phyloP scores from a whole-genome alignment of 1,140 invertebrate species.

The Camponotus pennsylvanicus region DNA sequence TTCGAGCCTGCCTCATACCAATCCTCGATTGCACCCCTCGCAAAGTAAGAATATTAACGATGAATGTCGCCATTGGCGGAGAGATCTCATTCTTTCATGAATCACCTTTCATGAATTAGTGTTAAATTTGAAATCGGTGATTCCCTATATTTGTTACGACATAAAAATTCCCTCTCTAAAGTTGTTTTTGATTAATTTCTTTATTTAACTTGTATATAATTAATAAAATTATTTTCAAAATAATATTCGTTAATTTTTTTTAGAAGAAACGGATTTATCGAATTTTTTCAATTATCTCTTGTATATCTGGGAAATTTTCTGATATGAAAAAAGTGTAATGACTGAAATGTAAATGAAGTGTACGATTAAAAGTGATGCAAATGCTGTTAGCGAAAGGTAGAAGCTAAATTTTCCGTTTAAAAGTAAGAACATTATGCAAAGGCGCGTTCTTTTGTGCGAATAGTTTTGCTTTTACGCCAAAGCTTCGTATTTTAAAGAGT shows the following conservation, averaged over 20 bases:
- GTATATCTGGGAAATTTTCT: conserved; percentile 1
- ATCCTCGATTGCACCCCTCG: neutral
- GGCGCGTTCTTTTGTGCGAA: neutral
- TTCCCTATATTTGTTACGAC: neutral
- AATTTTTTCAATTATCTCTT: neutral
- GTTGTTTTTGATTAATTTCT: neutral
- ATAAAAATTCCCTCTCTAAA: neutral
- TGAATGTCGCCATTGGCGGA: neutral
- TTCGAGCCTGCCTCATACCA: neutral
- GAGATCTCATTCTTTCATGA: conserved; percentile 7
- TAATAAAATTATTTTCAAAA: conserved; percentile 5
- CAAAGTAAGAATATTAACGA: conserved; percentile 6
- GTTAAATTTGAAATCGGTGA: neutral
- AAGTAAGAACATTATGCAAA: conserved; percentile 39
- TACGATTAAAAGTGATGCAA: conserved; percentile 46
- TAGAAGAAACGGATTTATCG: neutral
- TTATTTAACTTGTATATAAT: conserved; percentile 12
- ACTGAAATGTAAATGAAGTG: conserved; percentile 28
- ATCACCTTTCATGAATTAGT: neutral
- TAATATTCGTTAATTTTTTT: neutral
- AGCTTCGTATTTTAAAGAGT: conserved; percentile 25
- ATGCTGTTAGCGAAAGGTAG: conserved; percentile 10
- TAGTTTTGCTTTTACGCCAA: conserved; percentile 30
- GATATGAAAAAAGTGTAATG: conserved; percentile 48
- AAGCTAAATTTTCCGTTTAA: conserved; percentile 32